Evolutionary conservation across 64 coral and sea anemone genomes (phyloP).

Genomic region (Montipora cactus): DNA sequence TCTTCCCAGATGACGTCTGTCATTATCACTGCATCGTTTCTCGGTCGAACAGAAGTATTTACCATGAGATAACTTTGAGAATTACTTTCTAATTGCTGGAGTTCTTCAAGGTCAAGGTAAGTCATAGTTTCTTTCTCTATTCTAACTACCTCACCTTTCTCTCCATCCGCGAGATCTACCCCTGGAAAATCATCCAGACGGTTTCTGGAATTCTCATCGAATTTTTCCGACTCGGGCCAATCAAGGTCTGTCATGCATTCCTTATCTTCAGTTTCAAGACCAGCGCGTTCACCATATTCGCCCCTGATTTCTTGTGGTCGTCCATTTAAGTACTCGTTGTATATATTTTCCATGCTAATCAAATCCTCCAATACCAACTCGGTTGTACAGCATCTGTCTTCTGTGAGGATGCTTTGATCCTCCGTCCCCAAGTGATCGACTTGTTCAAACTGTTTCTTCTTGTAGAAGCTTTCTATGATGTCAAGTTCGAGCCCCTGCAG

Average conservation of each 20-base stretch:
- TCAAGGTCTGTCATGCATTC: conserved; percentile 60
- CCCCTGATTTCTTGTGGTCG: neutral
- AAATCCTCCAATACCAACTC: conserved; percentile 30
- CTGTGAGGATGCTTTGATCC: neutral
- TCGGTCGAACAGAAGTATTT: neutral
- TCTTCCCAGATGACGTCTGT: conserved; percentile 62
- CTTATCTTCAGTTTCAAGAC: neutral
- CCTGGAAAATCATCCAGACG: neutral
- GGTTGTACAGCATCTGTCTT: conserved; percentile 42
- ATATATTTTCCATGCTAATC: conserved; percentile 45
- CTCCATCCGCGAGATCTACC: neutral
- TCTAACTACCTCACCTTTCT: conserved; percentile 32
- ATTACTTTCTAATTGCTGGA: conserved; percentile 40
- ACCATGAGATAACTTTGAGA: conserved; percentile 17
- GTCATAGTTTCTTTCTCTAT: conserved; percentile 45
- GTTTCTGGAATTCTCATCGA: conserved; percentile 25
- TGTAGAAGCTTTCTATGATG: conserved; percentile 21
- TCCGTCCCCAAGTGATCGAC: neutral
- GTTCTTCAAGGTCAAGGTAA: neutral
- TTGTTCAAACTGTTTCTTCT: neutral
- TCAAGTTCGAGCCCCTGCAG: conserved; percentile 19
- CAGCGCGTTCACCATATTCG: neutral
- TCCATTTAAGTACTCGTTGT: conserved; percentile 7
- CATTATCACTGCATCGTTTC: conserved; percentile 26
- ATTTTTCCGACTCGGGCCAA: conserved; percentile 11